Conservation (phyloP, 2,888 invertebrate genomes). For the Caenorhabditis zanzibari region DNA sequence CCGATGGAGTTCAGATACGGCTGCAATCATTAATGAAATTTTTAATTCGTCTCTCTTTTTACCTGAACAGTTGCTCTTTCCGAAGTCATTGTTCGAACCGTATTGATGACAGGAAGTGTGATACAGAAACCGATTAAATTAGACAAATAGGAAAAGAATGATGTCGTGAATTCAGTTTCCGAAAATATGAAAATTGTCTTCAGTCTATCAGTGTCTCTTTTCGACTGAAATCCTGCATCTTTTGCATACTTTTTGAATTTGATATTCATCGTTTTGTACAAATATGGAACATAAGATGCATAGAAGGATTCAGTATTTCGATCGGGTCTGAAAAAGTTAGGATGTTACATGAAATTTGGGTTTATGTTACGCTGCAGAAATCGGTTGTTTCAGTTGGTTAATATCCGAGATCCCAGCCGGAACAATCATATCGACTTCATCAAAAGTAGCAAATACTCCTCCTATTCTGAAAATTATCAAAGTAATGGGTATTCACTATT, state of each 20-base stretch:
- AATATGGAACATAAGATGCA: not conserved
- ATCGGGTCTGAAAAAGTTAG: constrained; percentile 1
- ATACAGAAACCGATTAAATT: constrained; percentile 11
- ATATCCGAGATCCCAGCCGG: constrained; percentile 11
- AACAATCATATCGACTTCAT: constrained; percentile 35
- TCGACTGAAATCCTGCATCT: not conserved
- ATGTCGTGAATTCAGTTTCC: not conserved
- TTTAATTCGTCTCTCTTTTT: not conserved
- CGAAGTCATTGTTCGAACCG: constrained; percentile 6
- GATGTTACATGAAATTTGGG: no score
- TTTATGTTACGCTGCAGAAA: not conserved
- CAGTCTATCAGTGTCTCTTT: constrained; percentile 1
- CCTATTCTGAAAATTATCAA: constrained; percentile 17
- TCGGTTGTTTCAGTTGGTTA: not conserved
- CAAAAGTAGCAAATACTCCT: constrained; percentile 16
- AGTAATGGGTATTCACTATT: no score
- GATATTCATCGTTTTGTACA: constrained; percentile 33
- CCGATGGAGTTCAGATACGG: constrained; percentile 42
- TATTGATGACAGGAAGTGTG: constrained; percentile 43
- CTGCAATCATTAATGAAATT: not conserved
- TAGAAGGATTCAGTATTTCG: not conserved
- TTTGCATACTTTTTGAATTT: constrained; percentile 8
- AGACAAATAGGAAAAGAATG: not conserved
- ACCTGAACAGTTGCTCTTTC: constrained; percentile 41
- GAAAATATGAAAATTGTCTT: constrained; percentile 15